These are phyloP conservation scores for Perodicticus potto DNA, from an alignment of 2,797 vertebrate genomes.

Conservation along the genomic window DNA sequence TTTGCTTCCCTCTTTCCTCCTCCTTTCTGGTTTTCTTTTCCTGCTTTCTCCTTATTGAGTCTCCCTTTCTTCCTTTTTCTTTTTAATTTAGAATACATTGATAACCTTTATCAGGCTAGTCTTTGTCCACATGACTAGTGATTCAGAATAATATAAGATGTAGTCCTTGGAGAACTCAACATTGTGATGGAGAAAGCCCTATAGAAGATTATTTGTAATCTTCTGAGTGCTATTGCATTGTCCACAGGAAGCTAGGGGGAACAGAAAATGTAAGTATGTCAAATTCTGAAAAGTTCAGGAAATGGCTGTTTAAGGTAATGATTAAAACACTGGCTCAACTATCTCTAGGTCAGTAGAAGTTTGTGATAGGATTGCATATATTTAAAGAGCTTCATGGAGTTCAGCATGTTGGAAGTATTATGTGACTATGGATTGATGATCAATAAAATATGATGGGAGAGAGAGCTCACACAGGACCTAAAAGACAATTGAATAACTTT, in stretches of 20 bases:
- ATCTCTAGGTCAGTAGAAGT: fast-evolving
- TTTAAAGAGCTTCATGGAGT: neutral
- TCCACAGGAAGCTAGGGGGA: neutral
- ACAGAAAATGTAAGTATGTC: neutral
- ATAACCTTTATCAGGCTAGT: neutral
- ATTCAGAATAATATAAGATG: neutral
- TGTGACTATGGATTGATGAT: neutral
- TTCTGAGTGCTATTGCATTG: neutral
- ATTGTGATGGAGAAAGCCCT: neutral
- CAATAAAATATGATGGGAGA: neutral
- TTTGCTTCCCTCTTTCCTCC: too few relatives aligned
- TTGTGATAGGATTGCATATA: neutral
- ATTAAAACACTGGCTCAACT: neutral
- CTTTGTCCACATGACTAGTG: neutral
- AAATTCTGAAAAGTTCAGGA: neutral
- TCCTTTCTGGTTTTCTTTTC: neutral
- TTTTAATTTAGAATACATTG: neutral
- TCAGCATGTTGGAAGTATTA: neutral
- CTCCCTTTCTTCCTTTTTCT: neutral
- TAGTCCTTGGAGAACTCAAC: neutral
- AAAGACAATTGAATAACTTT: neutral
- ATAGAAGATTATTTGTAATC: neutral
- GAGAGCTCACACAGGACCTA: neutral
- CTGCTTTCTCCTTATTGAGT: neutral
- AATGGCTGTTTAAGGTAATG: neutral